Evolutionary conservation across 2,113 vertebrate genomes (phyloP), one percentile per base, ranked within the genome.

Genomic region (Camelus bactrianus): DNA sequence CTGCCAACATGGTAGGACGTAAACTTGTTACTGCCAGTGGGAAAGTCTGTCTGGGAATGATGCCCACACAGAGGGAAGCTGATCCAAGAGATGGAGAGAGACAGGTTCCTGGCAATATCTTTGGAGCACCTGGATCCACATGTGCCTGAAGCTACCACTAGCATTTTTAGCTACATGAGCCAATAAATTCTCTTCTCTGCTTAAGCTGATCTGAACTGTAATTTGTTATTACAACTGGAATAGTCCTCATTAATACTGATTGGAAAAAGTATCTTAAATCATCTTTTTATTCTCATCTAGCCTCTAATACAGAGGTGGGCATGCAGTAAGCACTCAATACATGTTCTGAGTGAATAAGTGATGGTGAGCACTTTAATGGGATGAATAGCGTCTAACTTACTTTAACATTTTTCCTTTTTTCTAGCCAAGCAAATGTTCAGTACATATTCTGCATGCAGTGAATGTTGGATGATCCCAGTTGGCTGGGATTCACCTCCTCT

Each of bases 121-220:
- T 6, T 26, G 12, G 9, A 48, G 73, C 86, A 60, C 76, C 93
- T 97, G 85, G 94, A 94, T 93, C 54, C 79, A 72, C 54, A 52
- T 48, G 76, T 58, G 81, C 77, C 95, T 94, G 96, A 87, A 97
- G 89, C 89, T n/a, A 67, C 22, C 20, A 38, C 26, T 52, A 46
- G 89, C 91, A n/a, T 79, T 91, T 64, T 67, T 13, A 94, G 93
- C 38, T 64, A 46, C 22, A 3, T 1, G 1, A 85, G 82, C 73
- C 19, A 42, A 32, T 16, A 35, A 80, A 12, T 30, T 20, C 28
- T 69, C 69, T 46, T 87, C 91, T 87, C 79, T 87, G 56, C 13
- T 70, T 83, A 79, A 64, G 84, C 73, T 1, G 67, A 86, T 73
- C 94, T 73, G 54, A 86, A 48, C 77, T 72, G 62, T 54, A 48